These are phyloP conservation scores for Plectropomus leopardus DNA, from an alignment of 2,113 vertebrate species.

Conservation along the genomic window DNA sequence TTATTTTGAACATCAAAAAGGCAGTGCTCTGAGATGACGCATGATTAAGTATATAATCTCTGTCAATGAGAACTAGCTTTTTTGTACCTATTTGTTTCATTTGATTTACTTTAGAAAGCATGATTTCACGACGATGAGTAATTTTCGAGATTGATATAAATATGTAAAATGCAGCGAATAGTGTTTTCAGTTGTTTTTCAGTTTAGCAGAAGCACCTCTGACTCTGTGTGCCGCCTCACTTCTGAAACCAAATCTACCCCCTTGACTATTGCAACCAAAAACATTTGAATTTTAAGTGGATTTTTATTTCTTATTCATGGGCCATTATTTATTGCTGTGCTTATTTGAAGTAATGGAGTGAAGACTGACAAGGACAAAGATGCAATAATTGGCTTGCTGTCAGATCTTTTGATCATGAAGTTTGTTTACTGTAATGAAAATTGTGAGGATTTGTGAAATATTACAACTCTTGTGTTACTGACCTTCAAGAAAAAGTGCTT, in stretches of 20 bases:
- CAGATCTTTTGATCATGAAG: constrained; percentile 21
- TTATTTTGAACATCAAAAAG: not conserved
- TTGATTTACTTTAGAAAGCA: not conserved
- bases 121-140: not conserved
- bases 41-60: not conserved
- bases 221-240: not conserved
- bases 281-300: not conserved
- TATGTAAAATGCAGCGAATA: not conserved
- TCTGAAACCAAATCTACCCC: constrained; percentile 10
- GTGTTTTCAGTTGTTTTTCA: not conserved
- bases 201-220: not conserved
- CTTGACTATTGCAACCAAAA: constrained; percentile 2
- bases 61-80: not conserved
- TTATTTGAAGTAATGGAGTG: not conserved
- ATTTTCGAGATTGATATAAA: not conserved
- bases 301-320: not conserved
- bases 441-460: constrained; percentile 3
- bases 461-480: constrained; percentile 4
- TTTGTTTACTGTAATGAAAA: constrained; percentile 26
- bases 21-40: not conserved
- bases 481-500: constrained; percentile 28
- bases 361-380: constrained; percentile 11
- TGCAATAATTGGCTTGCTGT: constrained; percentile 14
- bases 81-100: not conserved
- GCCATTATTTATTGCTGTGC: not conserved